These are phyloP conservation scores for Pristionchus arcanus DNA, from an alignment of 2,888 invertebrate genomes.

Conservation along the genomic window DNA sequence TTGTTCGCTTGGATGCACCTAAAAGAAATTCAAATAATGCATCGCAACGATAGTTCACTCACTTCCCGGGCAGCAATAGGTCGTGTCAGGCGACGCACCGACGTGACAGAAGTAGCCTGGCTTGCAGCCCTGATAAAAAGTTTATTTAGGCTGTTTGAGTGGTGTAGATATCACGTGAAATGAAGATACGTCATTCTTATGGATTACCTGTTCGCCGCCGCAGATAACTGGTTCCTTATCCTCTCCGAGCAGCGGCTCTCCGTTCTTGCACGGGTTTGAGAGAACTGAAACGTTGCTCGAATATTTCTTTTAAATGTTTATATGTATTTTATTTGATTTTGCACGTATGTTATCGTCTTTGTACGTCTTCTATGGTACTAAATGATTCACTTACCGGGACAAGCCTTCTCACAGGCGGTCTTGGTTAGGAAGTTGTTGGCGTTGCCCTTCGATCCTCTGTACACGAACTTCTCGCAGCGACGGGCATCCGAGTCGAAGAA, in stretches of 20 bases:
- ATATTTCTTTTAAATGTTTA: too few species aligned
- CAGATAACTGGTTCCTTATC: constrained; percentile 76
- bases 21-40: too few species aligned
- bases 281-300: constrained; percentile 63
- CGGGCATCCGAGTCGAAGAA: constrained; percentile 36
- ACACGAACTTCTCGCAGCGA: constrained; percentile 67
- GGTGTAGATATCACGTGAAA: too few species aligned
- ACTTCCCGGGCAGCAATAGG: constrained; percentile 79
- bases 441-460: constrained; percentile 76
- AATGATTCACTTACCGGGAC: constrained; percentile 67
- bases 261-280: constrained; percentile 76
- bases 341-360: too few species aligned
- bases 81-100: constrained; percentile 76
- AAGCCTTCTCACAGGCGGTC: constrained; percentile 76
- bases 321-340: too few species aligned
- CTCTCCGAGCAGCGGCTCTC: constrained; percentile 73
- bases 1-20: too few species aligned
- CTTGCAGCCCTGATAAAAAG: constrained; percentile 47
- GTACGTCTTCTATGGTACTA: not conserved
- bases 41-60: too few species aligned
- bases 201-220: constrained; percentile 72
- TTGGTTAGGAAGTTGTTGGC: constrained; percentile 77
- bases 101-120: constrained; percentile 78
- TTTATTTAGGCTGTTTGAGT: too few species aligned
- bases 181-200: constrained; percentile 60